Conservation (phyloP, 2,113 vertebrate genomes). For the Colius striatus region DNA sequence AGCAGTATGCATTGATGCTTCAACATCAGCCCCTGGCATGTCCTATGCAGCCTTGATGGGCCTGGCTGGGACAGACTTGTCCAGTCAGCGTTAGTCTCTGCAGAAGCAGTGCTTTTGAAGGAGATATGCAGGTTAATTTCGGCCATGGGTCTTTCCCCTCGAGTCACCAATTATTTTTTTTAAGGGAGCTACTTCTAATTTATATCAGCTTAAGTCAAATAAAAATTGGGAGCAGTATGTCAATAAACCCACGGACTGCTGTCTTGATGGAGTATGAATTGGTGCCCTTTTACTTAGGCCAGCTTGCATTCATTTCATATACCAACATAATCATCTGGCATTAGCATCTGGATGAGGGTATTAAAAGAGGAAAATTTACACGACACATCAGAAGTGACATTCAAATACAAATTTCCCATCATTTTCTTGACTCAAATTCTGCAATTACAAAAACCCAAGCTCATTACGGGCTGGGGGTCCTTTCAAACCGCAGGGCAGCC, state of each 20-base stretch:
- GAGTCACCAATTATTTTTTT: neutral
- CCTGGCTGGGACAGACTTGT: neutral
- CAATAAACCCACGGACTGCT: neutral
- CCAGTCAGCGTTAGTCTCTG: neutral
- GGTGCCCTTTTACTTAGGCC: neutral
- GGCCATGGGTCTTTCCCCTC: neutral
- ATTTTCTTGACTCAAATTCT: neutral
- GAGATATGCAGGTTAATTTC: neutral
- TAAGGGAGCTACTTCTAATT: neutral
- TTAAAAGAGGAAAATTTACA: slow-evolving; percentile 40
- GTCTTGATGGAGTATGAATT: neutral
- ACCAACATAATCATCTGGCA: neutral
- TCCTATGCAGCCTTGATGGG: neutral
- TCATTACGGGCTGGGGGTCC: neutral
- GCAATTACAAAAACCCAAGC: neutral
- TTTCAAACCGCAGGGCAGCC: slow-evolving; percentile 9
- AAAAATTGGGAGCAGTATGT: accelerated
- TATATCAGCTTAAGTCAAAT: neutral
- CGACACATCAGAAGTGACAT: neutral
- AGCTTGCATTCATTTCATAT: neutral
- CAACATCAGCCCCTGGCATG: neutral
- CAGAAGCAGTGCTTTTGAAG: neutral
- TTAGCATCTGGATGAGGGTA: slow-evolving; percentile 13
- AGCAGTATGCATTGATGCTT: neutral
- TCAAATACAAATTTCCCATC: neutral